Conservation (phyloP, 1,140 invertebrate species). For the Conus betulinus region DNA sequence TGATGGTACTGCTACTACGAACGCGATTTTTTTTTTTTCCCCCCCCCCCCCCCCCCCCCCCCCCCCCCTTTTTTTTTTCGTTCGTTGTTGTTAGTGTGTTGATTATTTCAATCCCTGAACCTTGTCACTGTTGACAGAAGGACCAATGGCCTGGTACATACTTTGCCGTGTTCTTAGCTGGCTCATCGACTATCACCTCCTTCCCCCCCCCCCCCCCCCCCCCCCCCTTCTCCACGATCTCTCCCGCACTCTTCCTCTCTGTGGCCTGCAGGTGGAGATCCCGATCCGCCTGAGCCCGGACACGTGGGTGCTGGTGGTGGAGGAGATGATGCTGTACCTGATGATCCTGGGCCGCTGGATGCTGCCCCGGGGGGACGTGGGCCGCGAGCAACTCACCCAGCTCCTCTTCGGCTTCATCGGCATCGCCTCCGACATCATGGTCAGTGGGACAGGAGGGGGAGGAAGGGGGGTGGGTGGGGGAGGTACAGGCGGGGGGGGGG, state of each 20-base stretch:
- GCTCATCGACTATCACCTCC: no score
- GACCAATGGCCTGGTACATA: no score
- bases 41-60: no score
- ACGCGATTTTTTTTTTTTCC: no score
- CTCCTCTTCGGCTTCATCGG: slow-evolving; percentile 86
- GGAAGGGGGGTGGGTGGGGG: no score
- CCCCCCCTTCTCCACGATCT: not conserved
- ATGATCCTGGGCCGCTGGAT: slow-evolving; percentile 91
- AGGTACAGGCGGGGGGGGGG: no score
- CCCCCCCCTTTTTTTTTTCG: no score
- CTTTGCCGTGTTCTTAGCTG: no score
- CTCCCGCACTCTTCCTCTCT: slow-evolving; percentile 20
- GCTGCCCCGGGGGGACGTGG: slow-evolving; percentile 92
- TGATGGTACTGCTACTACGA: no score
- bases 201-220: no score
- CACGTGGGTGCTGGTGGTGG: slow-evolving; percentile 85
- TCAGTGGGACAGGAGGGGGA: not conserved
- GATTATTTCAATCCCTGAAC: not conserved
- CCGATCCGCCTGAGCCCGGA: slow-evolving; percentile 55
- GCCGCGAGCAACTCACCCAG: slow-evolving; percentile 92
- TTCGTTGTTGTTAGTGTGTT: not conserved
- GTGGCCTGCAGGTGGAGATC: slow-evolving; percentile 51
- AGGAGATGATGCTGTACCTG: slow-evolving; percentile 88
- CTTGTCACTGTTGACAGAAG: no score
- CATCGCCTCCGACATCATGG: slow-evolving; percentile 93